Evolutionary conservation across 2,888 invertebrate genomes (phyloP).

Genomic region (Drosophila neonasuta): DNA sequence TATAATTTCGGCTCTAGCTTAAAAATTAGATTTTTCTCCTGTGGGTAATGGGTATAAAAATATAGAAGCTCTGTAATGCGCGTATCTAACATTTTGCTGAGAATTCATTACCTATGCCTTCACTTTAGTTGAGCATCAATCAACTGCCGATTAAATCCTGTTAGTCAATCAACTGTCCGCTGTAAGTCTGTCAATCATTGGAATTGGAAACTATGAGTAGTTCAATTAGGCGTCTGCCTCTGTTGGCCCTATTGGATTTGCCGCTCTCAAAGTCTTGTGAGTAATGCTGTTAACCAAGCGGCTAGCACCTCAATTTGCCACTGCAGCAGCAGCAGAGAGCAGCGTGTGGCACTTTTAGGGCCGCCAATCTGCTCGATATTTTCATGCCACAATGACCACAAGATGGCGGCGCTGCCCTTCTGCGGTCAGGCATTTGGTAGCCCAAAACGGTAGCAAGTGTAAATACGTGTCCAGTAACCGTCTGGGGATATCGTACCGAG

Average conservation of each 20-base stretch:
- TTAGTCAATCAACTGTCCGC: slow-evolving; percentile 21
- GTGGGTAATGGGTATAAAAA: too few species aligned
- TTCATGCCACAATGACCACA: slow-evolving; percentile 24
- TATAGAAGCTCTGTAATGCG: too few species aligned
- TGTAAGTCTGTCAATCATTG: slow-evolving; percentile 31
- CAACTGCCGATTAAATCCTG: slow-evolving; percentile 2
- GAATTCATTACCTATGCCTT: too few species aligned
- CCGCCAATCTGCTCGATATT: slow-evolving; percentile 27
- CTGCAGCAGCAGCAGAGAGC: neutral
- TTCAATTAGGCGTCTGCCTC: slow-evolving; percentile 41
- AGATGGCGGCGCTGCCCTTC: slow-evolving; percentile 47
- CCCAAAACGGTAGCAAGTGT: slow-evolving; percentile 21
- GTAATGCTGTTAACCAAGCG: slow-evolving; percentile 37
- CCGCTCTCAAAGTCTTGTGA: slow-evolving; percentile 42
- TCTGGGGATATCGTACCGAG: neutral
- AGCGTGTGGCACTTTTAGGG: slow-evolving; percentile 15
- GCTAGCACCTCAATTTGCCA: slow-evolving; percentile 1
- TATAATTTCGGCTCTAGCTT: too few species aligned
- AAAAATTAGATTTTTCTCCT: too few species aligned
- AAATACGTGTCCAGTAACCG: slow-evolving; percentile 34
- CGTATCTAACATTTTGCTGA: too few species aligned
- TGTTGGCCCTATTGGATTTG: slow-evolving; percentile 23
- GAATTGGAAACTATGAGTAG: slow-evolving; percentile 22
- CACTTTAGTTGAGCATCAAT: slow-evolving; percentile 5
- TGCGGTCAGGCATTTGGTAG: slow-evolving; percentile 53